Conservation (phyloP, 2,888 invertebrate species). For the Myopa testacea region DNA sequence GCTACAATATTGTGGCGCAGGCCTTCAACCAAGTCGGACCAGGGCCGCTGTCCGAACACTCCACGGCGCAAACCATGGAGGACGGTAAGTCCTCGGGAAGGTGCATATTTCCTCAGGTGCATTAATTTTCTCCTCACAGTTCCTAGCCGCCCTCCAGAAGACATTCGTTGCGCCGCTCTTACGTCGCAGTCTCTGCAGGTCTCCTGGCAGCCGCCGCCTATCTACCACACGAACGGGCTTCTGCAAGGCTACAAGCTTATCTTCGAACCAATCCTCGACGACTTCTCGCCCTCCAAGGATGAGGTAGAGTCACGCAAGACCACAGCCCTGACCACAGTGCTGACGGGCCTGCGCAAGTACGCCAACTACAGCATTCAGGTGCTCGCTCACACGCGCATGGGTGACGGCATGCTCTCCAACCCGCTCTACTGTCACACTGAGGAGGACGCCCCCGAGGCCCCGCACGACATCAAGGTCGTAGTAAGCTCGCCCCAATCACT, state of each 20-base stretch:
- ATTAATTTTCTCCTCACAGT: slow-evolving; percentile 69
- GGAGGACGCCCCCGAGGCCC: slow-evolving; percentile 85
- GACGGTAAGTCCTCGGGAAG: slow-evolving; percentile 73
- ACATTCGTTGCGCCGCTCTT: slow-evolving; percentile 79
- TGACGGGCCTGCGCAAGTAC: slow-evolving; percentile 79
- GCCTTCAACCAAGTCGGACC: slow-evolving; percentile 82
- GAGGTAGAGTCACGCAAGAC: slow-evolving; percentile 76
- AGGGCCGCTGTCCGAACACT: slow-evolving; percentile 78
- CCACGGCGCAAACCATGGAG: slow-evolving; percentile 78
- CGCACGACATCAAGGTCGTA: slow-evolving; percentile 83
- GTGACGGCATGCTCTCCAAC: slow-evolving; percentile 78
- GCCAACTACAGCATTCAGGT: slow-evolving; percentile 87
- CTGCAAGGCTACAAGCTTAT: slow-evolving; percentile 81
- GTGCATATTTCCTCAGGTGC: not conserved
- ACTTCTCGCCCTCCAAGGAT: slow-evolving; percentile 70
- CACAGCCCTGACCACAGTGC: slow-evolving; percentile 76
- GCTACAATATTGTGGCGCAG: slow-evolving; percentile 78
- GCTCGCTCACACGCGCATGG: slow-evolving; percentile 81
- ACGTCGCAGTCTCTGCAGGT: slow-evolving; percentile 83
- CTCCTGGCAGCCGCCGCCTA: slow-evolving; percentile 83
- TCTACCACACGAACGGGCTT: slow-evolving; percentile 79
- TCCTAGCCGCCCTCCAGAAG: slow-evolving; percentile 82
- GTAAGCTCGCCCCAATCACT: slow-evolving; percentile 80
- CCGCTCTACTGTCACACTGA: slow-evolving; percentile 81
- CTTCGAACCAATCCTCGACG: slow-evolving; percentile 76